Evolutionary conservation across 2,113 vertebrate species (phyloP), one percentile per base, ranked within the genome.

Genomic region (Pterocles burchelli): DNA sequence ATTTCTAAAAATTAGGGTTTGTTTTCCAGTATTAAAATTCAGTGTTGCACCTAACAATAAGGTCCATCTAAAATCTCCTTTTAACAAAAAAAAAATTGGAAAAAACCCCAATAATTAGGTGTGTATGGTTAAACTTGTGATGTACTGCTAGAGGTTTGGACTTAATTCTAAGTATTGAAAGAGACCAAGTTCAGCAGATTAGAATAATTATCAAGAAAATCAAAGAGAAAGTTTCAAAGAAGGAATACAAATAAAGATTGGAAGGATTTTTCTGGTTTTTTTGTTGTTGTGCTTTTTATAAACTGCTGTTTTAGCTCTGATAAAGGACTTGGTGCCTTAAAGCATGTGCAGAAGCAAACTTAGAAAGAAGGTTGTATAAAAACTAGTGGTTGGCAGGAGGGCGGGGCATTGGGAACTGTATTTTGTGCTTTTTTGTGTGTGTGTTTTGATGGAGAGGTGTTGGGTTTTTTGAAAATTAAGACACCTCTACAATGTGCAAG

Each of bases 401-500:
- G 6, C 58, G 24, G 3, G 4, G 2, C 6, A 25, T 5, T 5
- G 3, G 51, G 7, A 2, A 31, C 4, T 3, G 7, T 38, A 17
- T 22, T 81, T 15, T 20, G 12, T 4, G 48, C 48, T 20, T 24
- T 49, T 59, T 74, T 54, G 6, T 84, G 26, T 38, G 14, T 8
- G 8, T 48, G 9, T 19, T 58, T 34, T 24, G 6, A 41, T 41
- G 9, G 3, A 17, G 9, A 3, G 6, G 0, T 17, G 10, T 29
- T 85, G 17, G 11, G 7, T 11, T 16, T 84, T 73, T 71, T 59
- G 33, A 51, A 17, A 81, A 49, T 43, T 52, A 26, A 26, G 14
- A 14, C 7, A 19, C 3, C 4, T 70, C 41, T 71, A 0, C 2
- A 57, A 55, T 36, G 13, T 77, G 46, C 11, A 72, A 59, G 33